Base-by-base conservation (phyloP, 2,888 invertebrate species). In the Lathronympha strigana region DNA sequence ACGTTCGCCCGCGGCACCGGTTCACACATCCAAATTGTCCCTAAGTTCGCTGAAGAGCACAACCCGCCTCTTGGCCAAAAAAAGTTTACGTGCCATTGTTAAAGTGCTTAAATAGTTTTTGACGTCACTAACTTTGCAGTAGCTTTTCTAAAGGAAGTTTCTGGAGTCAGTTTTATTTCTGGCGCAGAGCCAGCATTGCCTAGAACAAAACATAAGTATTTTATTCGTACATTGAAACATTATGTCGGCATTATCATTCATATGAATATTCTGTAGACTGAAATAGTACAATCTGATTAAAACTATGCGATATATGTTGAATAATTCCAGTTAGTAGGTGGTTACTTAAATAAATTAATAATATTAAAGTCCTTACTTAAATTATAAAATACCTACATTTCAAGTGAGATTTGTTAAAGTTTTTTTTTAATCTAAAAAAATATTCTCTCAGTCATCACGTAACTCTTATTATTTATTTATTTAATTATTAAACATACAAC, bases 171-270 rank as follows among this genome's bases (percentile, higher is more conserved):
- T 69, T 73, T 69, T 43, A 63, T 67, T 61, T 67, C 70, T 78
- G 78, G 79, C 73, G 66, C 50, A 9, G 60, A 31, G 76, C 78
- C 79, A 78, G 67, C 55, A 57, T 53, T 70, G 69, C 72, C 73
- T 72, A 68, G 69, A 71, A 75, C 71, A 73, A 76, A 78, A 77
- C 76, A 74, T 72, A 70, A 76, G 69, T 71, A 71, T 75, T 72
- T 71, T 61, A 76, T 74, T 54, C 49, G 54, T 54, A 43, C 67
- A 51, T 50, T 54, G 62, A 54, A 62, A 62, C 25, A 54, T 63
- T 58, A 43, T 33, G 50, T 57, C 31, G 33, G 31, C 31, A 40
- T 63, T 50, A 40, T 40, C 15, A 63, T 57, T 63, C 47, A 55
- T 63, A 31, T 15, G 23, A n/a, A 31, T 23, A 17, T 50, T 6